These are phyloP conservation scores for Vanacampus margaritifer DNA, from an alignment of 2,113 vertebrate genomes.

Conservation along the genomic window DNA sequence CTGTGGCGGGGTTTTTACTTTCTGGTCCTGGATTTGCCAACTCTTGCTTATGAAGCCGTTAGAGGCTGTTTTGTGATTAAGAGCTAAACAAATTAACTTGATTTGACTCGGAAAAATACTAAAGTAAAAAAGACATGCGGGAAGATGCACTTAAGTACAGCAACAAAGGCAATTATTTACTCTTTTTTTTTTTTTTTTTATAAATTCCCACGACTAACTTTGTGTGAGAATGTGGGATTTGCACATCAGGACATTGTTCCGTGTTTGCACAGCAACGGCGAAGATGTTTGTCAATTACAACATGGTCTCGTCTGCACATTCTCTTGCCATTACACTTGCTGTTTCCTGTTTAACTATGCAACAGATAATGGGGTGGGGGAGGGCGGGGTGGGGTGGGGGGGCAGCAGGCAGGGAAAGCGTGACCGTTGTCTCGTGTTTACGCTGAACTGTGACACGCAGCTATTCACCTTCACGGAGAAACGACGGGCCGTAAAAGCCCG, in stretches of 20 bases:
- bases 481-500: constrained; percentile 32
- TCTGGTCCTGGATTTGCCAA: too few relatives aligned
- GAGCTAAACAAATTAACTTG: too few relatives aligned
- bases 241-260: constrained; percentile 17
- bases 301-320: background rate
- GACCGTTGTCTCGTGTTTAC: constrained; percentile 28
- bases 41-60: too few relatives aligned
- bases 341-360: constrained; percentile 20
- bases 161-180: background rate
- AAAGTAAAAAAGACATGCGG: too few relatives aligned
- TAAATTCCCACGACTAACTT: background rate
- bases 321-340: constrained; percentile 16
- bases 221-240: constrained; percentile 12
- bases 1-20: too few relatives aligned
- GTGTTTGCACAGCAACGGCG: constrained; percentile 24
- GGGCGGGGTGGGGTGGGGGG: background rate
- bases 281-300: constrained; percentile 18
- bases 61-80: too few relatives aligned
- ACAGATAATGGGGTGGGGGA: constrained; percentile 10
- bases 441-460: constrained; percentile 27
- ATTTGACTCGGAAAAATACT: too few relatives aligned
- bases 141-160: background rate
- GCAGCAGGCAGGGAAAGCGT: constrained; percentile 18
- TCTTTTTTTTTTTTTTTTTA: background rate
- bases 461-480: constrained; percentile 30